Evolutionary conservation across 1,140 invertebrate genomes (phyloP), one percentile per base, ranked within the genome.

Genomic region (Epicauta chinensis): DNA sequence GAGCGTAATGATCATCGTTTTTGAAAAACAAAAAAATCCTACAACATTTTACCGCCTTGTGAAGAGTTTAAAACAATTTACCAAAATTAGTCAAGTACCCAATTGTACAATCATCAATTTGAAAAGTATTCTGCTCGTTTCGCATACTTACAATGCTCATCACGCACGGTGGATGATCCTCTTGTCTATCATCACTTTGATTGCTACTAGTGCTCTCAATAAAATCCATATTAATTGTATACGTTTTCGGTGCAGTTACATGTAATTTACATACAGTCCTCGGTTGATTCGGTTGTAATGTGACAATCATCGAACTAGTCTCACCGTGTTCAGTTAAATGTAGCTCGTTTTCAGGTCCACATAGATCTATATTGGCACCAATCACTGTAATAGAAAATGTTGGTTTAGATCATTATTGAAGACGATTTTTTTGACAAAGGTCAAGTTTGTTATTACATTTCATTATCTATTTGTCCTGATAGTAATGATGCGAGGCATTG

Each of bases 71-170:
- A n/a, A n/a, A n/a, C n/a, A n/a, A n/a, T n/a, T n/a, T n/a, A n/a
- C n/a, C n/a, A n/a, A n/a, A n/a, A n/a, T n/a, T n/a, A n/a, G n/a
- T n/a, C n/a, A n/a, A n/a, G n/a, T n/a, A n/a, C n/a, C n/a, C n/a
- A n/a, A n/a, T n/a, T 1, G 4, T 48, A 11, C 3, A 3, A 6
- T 5, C n/a, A 15, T 29, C 3, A 23, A 39, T 13, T 49, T 49
- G 14, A 16, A 23, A 16, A 10, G 23, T 17, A 14, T 31, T 44
- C 2, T 17, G n/a, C 4, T 12, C 12, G 13, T 15, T 15, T 23
- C 53, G 16, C 3, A 7, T 7, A 55, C 62, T 61, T 64, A 64
- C 62, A 44, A 64, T 55, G 39, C 53, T 57, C 51, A 64, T 56
- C 30, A 51, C 43, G 30, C 62, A 64, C 3, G 49, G 34, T 3